Conservation (phyloP, 2,797 vertebrate genomes). For the Hirundo rustica region DNA sequence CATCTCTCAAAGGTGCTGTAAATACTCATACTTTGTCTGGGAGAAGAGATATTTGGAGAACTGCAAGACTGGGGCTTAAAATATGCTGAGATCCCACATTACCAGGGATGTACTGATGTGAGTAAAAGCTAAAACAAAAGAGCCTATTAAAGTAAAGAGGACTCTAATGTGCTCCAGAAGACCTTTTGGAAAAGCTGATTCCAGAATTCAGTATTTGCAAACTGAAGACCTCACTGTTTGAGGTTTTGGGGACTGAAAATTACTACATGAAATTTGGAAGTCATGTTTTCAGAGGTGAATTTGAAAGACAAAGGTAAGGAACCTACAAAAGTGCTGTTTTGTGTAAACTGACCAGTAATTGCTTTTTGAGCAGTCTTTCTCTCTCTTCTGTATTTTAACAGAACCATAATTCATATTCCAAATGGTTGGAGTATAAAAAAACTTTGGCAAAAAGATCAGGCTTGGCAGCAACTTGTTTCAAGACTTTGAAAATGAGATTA, state of each 20-base stretch:
- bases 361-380: not conserved
- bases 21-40: not conserved
- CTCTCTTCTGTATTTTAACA: not conserved
- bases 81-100: not conserved
- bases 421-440: not conserved
- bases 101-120: not conserved
- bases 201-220: not conserved
- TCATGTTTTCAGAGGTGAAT: not conserved
- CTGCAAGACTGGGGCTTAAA: not conserved
- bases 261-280: not conserved
- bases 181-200: not conserved
- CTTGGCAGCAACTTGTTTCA: conserved; percentile 13
- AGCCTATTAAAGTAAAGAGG: not conserved
- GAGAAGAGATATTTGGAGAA: not conserved
- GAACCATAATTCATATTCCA: not conserved
- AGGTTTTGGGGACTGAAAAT: not conserved
- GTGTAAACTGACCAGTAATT: not conserved
- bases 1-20: not conserved
- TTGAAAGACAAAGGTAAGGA: not conserved
- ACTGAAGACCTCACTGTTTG: not conserved
- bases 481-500: not conserved
- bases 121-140: not conserved
- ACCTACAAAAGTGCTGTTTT: not conserved
- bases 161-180: not conserved
- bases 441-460: not conserved